Evolutionary conservation across 2,888 invertebrate species (phyloP).

Genomic region (Hermaeophaga mercurialis): DNA sequence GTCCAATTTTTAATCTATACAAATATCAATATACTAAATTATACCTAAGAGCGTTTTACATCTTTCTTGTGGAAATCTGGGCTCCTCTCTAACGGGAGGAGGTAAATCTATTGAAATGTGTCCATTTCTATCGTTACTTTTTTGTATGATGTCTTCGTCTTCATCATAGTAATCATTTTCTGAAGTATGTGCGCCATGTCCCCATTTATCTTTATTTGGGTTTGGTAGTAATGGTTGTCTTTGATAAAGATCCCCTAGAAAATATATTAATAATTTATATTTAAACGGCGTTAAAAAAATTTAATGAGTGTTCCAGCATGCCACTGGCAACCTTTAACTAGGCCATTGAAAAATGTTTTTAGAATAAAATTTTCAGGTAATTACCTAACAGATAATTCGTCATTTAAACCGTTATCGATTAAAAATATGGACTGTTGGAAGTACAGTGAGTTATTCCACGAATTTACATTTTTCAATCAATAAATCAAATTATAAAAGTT

Average conservation of each 20-base stretch:
- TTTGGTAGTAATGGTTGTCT: conserved; percentile 64
- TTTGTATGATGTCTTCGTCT: conserved; percentile 56
- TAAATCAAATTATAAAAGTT: background rate
- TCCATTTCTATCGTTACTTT: conserved; percentile 56
- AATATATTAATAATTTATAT: no score
- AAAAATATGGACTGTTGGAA: background rate
- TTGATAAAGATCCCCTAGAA: conserved; percentile 62
- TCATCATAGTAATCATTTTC: conserved; percentile 55
- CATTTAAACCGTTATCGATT: background rate
- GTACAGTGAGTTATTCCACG: background rate
- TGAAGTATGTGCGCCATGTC: conserved; percentile 51
- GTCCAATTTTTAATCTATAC: no score
- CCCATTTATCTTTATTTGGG: conserved; percentile 60
- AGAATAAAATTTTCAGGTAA: no score
- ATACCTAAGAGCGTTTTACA: conserved; percentile 76
- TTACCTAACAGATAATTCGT: no score
- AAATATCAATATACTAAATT: background rate
- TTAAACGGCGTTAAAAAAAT: no score
- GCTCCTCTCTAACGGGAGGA: conserved; percentile 73
- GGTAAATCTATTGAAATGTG: conserved; percentile 69
- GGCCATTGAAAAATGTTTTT: no score
- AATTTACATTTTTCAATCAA: background rate
- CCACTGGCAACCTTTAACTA: no score
- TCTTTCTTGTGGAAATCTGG: conserved; percentile 81
- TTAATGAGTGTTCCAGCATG: no score